phyloP scores from a whole-genome alignment of 2,113 vertebrate genomes.

The Erythrocebus patas region DNA sequence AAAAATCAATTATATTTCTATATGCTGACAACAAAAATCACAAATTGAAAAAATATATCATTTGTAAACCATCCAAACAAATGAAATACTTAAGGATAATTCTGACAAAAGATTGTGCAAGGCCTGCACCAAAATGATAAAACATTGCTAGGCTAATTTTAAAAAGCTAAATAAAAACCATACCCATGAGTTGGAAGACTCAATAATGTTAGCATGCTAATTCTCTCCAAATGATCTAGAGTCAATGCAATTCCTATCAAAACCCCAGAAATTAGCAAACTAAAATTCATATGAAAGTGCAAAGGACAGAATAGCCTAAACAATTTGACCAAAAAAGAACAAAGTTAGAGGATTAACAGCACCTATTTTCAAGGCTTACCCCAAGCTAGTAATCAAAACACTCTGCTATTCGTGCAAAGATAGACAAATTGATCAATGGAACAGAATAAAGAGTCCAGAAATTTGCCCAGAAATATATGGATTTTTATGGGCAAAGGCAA shows the following conservation, averaged over 20 bases:
- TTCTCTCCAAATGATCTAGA: conserved; percentile 40
- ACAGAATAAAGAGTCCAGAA: background rate
- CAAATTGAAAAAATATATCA: background rate
- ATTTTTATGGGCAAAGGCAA: background rate
- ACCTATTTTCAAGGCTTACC: background rate
- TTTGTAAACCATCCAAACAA: background rate
- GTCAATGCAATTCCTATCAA: background rate
- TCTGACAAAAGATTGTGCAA: background rate
- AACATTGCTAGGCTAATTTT: conserved; percentile 27
- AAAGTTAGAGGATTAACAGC: background rate
- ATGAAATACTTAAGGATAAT: background rate
- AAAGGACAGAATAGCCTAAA: background rate
- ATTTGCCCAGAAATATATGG: background rate
- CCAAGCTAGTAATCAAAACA: background rate
- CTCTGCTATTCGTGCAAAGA: background rate
- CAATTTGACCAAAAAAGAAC: background rate
- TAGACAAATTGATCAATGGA: background rate
- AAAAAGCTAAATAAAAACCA: conserved; percentile 39
- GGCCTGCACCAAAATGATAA: background rate
- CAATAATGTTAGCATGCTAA: conserved; percentile 31
- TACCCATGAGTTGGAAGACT: conserved; percentile 17
- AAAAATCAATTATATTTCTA: conserved; percentile 35
- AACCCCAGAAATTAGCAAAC: conserved; percentile 26
- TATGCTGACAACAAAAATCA: background rate
- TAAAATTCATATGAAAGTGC: background rate